Evolutionary conservation across 2,888 invertebrate species (phyloP).

Genomic region (Crepidodera aurea): DNA sequence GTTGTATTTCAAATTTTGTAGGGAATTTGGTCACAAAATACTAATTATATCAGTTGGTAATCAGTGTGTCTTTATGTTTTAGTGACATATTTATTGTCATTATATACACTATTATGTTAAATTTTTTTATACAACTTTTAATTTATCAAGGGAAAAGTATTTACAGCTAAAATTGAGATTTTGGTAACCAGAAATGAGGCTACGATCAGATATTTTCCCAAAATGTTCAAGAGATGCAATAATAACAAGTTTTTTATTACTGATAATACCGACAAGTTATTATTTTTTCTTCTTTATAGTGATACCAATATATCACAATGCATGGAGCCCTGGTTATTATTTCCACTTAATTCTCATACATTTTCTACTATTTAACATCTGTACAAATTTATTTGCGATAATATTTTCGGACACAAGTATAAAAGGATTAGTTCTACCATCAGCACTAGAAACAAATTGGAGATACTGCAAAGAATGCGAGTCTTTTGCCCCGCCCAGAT

Average conservation of each 20-base stretch:
- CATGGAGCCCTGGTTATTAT: constrained; percentile 65
- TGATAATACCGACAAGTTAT: constrained; percentile 72
- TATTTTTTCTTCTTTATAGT: constrained; percentile 82
- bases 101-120: too few relatives aligned
- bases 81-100: too few relatives aligned
- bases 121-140: too few relatives aligned
- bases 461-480: constrained; percentile 82
- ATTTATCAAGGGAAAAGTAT: too few relatives aligned
- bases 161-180: not conserved
- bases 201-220: constrained; percentile 55
- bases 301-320: constrained; percentile 71
- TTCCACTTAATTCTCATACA: constrained; percentile 70
- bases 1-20: too few relatives aligned
- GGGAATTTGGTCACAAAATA: too few relatives aligned
- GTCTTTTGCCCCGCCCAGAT: constrained; percentile 77
- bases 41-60: too few relatives aligned
- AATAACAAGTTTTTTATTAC: constrained; percentile 59
- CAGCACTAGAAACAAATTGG: constrained; percentile 69
- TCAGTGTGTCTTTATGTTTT: too few relatives aligned
- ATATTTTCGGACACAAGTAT: constrained; percentile 82
- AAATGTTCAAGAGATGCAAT: constrained; percentile 54
- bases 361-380: constrained; percentile 78
- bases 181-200: constrained; percentile 47
- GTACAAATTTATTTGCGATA: constrained; percentile 79
- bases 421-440: constrained; percentile 66